Percentiles rank a stretch among this genome's conserved stretches.
Conservation (phyloP, 1,140 invertebrate genomes). For the Aphidius ervi region DNA sequence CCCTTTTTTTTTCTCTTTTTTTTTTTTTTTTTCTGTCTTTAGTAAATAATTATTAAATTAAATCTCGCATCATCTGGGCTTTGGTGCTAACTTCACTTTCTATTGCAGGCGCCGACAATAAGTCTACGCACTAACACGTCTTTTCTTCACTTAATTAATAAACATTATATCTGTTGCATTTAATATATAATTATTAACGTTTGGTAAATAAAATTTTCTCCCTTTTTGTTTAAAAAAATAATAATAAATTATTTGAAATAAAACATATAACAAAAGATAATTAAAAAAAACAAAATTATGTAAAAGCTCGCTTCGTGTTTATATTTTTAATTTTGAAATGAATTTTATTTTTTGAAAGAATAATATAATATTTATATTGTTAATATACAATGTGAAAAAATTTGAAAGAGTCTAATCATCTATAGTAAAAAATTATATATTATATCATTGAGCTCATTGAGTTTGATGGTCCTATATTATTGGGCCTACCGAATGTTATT, state of each 20-base stretch:
- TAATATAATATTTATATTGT: background rate
- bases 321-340: no score
- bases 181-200: slow-evolving; percentile 30
- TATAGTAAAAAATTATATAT: no score
- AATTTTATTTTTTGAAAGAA: background rate
- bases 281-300: slow-evolving; percentile 11
- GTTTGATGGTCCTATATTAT: no score
- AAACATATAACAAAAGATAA: slow-evolving; percentile 2
- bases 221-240: background rate
- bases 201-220: background rate
- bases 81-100: slow-evolving; percentile 50
- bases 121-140: slow-evolving; percentile 53
- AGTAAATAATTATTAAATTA: no score
- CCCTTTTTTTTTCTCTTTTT: background rate
- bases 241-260: no score
- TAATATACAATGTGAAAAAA: no score
- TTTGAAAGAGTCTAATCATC: no score
- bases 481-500: no score
- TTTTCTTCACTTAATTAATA: slow-evolving; percentile 50
- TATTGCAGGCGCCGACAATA: slow-evolving; percentile 58
- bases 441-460: no score
- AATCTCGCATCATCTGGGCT: slow-evolving; percentile 14
- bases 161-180: slow-evolving; percentile 41
- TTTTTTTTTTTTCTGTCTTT: no score
- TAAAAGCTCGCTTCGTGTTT: background rate